These are phyloP conservation scores for Auanema freiburgensis DNA, from an alignment of 2,888 invertebrate genomes.

Conservation along the genomic window DNA sequence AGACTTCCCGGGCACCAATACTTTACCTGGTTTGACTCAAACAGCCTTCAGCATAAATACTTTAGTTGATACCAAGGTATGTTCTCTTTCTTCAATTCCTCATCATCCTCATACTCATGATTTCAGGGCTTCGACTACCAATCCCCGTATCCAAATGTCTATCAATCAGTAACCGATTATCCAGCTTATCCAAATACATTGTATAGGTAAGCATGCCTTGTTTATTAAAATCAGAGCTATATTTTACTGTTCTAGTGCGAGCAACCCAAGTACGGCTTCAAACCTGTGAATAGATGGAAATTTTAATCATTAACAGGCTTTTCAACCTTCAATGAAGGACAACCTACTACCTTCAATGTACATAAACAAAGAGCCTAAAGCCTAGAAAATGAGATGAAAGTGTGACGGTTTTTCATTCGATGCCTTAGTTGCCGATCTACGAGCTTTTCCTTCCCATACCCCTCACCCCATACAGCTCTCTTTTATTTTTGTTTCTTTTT, in stretches of 20 bases:
- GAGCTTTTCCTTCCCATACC: neutral
- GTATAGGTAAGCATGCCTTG: slow-evolving; percentile 33
- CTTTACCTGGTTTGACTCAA: slow-evolving; percentile 9
- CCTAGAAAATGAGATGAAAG: too few species aligned
- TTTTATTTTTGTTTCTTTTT: too few species aligned
- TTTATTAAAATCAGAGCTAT: neutral
- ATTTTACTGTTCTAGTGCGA: slow-evolving; percentile 29
- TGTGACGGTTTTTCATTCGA: too few species aligned
- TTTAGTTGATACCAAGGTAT: slow-evolving; percentile 13
- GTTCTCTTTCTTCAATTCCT: neutral
- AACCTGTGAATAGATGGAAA: slow-evolving; percentile 50
- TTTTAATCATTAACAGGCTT: too few species aligned
- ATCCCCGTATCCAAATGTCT: too few species aligned
- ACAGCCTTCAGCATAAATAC: slow-evolving; percentile 12
- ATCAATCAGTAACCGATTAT: too few species aligned
- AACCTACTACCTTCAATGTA: neutral
- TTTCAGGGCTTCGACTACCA: too few species aligned
- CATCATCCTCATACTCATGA: too few species aligned
- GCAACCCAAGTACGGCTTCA: slow-evolving; percentile 51
- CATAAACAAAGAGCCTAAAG: too few species aligned
- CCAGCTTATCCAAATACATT: slow-evolving; percentile 22
- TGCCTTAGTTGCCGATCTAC: too few species aligned
- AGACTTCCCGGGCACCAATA: neutral
- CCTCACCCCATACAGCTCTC: too few species aligned
- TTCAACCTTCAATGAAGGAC: too few species aligned